Evolutionary conservation across 1,140 invertebrate genomes (phyloP).

Genomic region (Octopus sinensis): DNA sequence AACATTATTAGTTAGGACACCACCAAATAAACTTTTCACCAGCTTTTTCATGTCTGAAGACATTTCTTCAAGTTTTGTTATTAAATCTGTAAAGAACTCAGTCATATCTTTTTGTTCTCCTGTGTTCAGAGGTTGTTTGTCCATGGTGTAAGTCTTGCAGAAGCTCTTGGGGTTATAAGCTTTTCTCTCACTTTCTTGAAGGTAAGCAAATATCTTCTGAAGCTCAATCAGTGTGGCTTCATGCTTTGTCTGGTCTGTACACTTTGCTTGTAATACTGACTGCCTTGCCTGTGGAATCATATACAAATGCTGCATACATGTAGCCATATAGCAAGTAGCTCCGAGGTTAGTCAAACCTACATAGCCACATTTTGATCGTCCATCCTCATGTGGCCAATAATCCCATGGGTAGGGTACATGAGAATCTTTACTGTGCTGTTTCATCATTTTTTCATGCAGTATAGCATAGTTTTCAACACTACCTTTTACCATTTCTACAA

Average conservation of each 20-base stretch:
- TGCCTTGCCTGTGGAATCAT: constrained; percentile 90
- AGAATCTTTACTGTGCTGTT: constrained; percentile 80
- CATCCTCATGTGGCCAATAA: constrained; percentile 94
- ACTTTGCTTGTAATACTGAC: constrained; percentile 71
- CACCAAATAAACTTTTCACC: constrained; percentile 88
- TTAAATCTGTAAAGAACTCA: constrained; percentile 94
- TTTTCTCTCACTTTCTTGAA: constrained; percentile 89
- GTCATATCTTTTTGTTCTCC: constrained; percentile 98
- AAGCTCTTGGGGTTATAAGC: constrained; percentile 92
- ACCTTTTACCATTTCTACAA: constrained; percentile 82
- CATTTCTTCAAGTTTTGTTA: constrained; percentile 94
- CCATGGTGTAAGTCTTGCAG: constrained; percentile 95
- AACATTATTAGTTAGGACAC: constrained; percentile 89
- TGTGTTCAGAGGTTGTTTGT: constrained; percentile 85
- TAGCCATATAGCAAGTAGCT: constrained; percentile 96
- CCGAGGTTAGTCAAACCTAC: constrained; percentile 91
- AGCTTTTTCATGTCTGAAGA: constrained; percentile 83
- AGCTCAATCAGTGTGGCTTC: constrained; percentile 79
- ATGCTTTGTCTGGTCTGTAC: constrained; percentile 71
- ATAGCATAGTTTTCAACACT: constrained; percentile 81
- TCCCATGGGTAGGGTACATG: constrained; percentile 87
- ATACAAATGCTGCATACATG: constrained; percentile 92
- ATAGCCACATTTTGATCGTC: constrained; percentile 87
- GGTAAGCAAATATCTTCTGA: constrained; percentile 92
- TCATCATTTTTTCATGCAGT: constrained; percentile 76